phyloP scores from a whole-genome alignment of 2,113 vertebrate genomes.

The Cnemophilus loriae region DNA sequence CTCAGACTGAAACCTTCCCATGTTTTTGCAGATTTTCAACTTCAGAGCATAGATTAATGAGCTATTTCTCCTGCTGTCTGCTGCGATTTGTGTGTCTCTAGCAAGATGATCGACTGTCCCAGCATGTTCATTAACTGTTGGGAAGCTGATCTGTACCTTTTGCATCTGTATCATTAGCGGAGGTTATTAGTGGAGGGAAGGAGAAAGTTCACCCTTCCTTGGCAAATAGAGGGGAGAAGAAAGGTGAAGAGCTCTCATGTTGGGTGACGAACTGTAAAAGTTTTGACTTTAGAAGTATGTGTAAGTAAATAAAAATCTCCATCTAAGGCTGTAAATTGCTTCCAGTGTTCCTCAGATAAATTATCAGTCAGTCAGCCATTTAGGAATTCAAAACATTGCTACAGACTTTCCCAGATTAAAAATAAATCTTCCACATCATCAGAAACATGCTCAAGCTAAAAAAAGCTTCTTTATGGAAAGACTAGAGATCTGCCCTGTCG shows the following conservation, averaged over 20 bases:
- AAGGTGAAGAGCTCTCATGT: neutral
- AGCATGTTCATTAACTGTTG: neutral
- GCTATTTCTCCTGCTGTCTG: neutral
- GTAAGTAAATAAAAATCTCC: neutral
- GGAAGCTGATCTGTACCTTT: neutral
- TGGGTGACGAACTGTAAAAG: neutral
- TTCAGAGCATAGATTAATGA: neutral
- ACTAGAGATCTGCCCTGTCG: neutral
- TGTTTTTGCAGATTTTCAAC: neutral
- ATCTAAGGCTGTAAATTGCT: conserved; percentile 38
- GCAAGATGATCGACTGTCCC: neutral
- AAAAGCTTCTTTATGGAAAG: neutral
- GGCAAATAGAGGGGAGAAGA: neutral
- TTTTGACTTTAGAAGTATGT: neutral
- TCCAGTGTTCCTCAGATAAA: neutral
- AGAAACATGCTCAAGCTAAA: neutral
- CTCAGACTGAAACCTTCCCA: neutral
- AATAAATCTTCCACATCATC: conserved; percentile 22
- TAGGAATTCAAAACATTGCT: conserved; percentile 48
- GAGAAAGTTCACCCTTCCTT: neutral
- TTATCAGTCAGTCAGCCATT: neutral
- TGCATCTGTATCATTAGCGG: neutral
- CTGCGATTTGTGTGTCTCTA: neutral
- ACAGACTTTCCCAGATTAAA: conserved; percentile 47
- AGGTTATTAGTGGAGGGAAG: neutral